Evolutionary conservation across 2,888 invertebrate genomes (phyloP).

Genomic region (Himalopsyche kuldschensis): DNA sequence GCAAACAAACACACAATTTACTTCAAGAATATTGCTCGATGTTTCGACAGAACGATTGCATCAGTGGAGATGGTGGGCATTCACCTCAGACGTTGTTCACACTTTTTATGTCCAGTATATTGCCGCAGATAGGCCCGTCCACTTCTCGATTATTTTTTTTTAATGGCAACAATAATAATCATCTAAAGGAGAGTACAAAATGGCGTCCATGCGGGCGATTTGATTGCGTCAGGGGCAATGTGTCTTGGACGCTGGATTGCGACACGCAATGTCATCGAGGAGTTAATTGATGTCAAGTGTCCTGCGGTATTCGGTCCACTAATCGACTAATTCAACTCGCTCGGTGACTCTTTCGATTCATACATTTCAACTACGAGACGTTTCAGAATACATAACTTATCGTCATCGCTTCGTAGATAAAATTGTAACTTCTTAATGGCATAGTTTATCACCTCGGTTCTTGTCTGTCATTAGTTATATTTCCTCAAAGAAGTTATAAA

Average conservation of each 20-base stretch:
- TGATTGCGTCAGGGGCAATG: conserved; percentile 33
- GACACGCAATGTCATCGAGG: conserved; percentile 36
- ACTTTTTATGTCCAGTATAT: conserved; percentile 1
- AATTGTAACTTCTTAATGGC: no score
- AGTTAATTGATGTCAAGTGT: conserved; percentile 39
- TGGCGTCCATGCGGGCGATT: conserved; percentile 23
- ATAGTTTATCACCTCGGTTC: no score
- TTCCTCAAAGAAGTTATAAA: no score
- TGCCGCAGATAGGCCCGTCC: neutral
- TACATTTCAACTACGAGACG: neutral
- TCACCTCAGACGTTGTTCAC: neutral
- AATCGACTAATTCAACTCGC: conserved; percentile 1
- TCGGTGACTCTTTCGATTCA: neutral
- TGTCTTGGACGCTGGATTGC: conserved; percentile 22
- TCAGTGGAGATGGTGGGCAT: neutral
- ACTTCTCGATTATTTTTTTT: neutral
- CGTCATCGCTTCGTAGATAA: neutral
- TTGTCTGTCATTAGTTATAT: no score
- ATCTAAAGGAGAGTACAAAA: neutral
- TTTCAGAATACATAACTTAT: neutral
- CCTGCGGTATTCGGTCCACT: conserved; percentile 21
- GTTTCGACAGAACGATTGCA: no score
- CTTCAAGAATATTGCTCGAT: no score
- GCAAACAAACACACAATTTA: no score
- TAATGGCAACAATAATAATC: conserved; percentile 1